These are phyloP conservation scores for Sebastes kiyomatsui DNA, from an alignment of 2,797 vertebrate genomes.

Conservation along the genomic window DNA sequence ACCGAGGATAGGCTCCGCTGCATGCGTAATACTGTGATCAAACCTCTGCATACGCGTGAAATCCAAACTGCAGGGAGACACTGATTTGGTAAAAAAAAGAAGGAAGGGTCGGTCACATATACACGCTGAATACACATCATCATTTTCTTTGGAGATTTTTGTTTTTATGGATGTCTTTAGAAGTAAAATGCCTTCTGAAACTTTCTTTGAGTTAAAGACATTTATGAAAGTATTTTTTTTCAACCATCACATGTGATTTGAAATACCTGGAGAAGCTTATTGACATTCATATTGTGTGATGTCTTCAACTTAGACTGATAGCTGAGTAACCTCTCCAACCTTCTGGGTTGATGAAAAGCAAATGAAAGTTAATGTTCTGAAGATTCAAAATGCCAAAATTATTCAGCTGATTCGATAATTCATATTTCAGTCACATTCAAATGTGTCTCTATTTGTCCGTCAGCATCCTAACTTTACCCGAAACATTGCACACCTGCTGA, in stretches of 20 bases:
- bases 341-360: neutral
- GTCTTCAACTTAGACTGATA: neutral
- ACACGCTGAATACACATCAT: neutral
- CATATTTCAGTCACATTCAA: neutral
- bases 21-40: constrained; percentile 40
- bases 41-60: constrained; percentile 26
- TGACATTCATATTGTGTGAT: neutral
- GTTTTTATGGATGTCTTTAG: neutral
- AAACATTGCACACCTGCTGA: neutral
- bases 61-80: constrained; percentile 8
- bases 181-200: neutral
- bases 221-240: neutral
- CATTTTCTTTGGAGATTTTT: neutral
- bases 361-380: neutral
- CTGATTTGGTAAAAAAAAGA: neutral
- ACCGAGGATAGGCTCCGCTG: constrained; percentile 29
- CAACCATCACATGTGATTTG: neutral
- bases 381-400: neutral
- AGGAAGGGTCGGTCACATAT: neutral
- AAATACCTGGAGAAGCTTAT: neutral
- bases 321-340: neutral
- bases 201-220: neutral
- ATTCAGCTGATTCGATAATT: neutral
- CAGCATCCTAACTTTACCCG: neutral
- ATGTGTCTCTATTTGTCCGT: neutral